Conservation (phyloP, 2,888 invertebrate species). For the Stenoptilia bipunctidactyla region DNA sequence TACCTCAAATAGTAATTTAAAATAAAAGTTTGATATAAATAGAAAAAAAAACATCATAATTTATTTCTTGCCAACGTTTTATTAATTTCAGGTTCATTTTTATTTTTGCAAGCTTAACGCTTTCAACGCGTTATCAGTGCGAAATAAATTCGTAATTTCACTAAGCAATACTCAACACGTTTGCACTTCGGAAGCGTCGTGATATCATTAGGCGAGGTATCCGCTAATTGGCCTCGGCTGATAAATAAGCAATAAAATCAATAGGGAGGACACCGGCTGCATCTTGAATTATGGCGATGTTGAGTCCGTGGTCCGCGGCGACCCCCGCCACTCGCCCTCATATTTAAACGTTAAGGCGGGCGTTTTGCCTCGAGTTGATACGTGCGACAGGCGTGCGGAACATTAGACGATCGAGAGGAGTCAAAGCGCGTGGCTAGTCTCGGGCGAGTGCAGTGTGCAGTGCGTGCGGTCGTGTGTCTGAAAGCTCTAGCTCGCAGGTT, state of each 20-base stretch:
- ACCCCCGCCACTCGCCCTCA: constrained; percentile 67
- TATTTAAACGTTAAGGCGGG: constrained; percentile 68
- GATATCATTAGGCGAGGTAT: constrained; percentile 41
- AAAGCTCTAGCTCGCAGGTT: constrained; percentile 68
- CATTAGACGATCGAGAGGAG: constrained; percentile 67
- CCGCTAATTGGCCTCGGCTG: constrained; percentile 61
- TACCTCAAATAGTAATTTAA: too few relatives aligned
- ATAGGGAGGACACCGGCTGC: constrained; percentile 64
- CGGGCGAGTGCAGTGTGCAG: constrained; percentile 70
- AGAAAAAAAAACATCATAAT: too few relatives aligned
- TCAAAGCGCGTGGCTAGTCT: constrained; percentile 57
- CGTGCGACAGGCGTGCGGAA: constrained; percentile 64
- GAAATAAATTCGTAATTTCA: too few relatives aligned
- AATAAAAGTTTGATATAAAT: too few relatives aligned
- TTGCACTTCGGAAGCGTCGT: constrained; percentile 18
- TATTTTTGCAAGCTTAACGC: too few relatives aligned
- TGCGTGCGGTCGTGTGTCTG: constrained; percentile 65
- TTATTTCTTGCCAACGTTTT: too few relatives aligned
- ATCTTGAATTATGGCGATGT: constrained; percentile 65
- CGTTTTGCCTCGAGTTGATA: constrained; percentile 67
- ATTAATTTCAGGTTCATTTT: too few relatives aligned
- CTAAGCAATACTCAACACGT: too few relatives aligned
- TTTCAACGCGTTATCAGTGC: too few relatives aligned
- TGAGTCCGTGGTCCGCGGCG: constrained; percentile 54
- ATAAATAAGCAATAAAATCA: constrained; percentile 64